A percentile compares a stretch with the other conserved stretches of the same genome.
phyloP scores from a whole-genome alignment of 92 coral and sea anemone genomes.

The Isaurus tuberculatus region DNA sequence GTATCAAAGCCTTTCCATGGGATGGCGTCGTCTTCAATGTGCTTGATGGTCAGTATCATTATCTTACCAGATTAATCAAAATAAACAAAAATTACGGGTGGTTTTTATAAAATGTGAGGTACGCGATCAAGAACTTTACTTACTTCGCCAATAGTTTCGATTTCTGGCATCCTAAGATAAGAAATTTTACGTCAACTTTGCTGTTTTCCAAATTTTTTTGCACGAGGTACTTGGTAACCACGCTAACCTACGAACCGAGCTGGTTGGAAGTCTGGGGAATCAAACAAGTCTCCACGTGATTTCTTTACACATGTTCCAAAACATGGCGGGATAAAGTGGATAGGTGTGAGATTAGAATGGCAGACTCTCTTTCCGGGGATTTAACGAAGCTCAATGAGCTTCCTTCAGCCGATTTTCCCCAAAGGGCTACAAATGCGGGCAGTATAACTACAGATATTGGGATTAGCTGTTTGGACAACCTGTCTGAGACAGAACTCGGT shows the following conservation, averaged over 20 bases:
- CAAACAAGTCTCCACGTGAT: conserved; percentile 20
- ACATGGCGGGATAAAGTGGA: conserved; percentile 44
- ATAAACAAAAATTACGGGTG: not conserved
- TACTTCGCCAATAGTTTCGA: conserved; percentile 59
- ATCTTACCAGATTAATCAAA: no score
- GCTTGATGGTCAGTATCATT: no score
- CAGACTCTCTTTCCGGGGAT: conserved; percentile 72
- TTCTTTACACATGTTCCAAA: conserved; percentile 10
- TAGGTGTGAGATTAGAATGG: conserved; percentile 50
- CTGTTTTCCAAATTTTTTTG: not conserved
- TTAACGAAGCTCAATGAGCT: conserved; percentile 74
- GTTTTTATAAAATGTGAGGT: not conserved
- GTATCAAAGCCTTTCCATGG: no score
- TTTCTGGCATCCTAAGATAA: conserved; percentile 56
- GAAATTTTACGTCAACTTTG: not conserved
- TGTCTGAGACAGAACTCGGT: conserved; percentile 81
- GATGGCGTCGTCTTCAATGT: no score
- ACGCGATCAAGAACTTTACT: not conserved
- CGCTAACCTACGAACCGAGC: conserved; percentile 16
- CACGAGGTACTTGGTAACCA: conserved; percentile 29
- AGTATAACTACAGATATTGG: conserved; percentile 80
- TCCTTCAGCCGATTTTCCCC: conserved; percentile 61
- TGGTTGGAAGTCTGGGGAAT: not conserved
- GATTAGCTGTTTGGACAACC: conserved; percentile 72
- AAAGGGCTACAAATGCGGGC: conserved; percentile 78